phyloP scores from a whole-genome alignment of 2,113 vertebrate species.

The Apodemus speciosus region DNA sequence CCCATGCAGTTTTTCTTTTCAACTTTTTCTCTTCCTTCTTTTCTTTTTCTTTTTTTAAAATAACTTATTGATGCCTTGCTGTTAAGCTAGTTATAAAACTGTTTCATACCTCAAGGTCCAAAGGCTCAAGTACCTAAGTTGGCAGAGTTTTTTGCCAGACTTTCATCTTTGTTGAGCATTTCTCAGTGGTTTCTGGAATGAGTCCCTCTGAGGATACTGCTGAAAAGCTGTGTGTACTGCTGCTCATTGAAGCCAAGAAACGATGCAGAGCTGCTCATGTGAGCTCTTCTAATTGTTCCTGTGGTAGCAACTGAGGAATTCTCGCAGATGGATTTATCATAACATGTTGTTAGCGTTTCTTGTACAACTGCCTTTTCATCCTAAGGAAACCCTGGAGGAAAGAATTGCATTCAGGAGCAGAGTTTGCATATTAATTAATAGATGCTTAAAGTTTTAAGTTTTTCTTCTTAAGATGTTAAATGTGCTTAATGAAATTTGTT shows the following conservation, averaged over 20 bases:
- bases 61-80: not conserved
- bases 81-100: not conserved
- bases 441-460: constrained; percentile 51
- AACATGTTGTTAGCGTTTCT: constrained; percentile 75
- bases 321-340: constrained; percentile 76
- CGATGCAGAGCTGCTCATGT: constrained; percentile 62
- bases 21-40: too few relatives aligned
- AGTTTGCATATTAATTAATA: constrained; percentile 79
- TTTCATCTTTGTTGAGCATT: constrained; percentile 54
- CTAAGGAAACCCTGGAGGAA: constrained; percentile 79
- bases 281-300: constrained; percentile 77
- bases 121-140: constrained; percentile 18
- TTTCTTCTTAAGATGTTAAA: constrained; percentile 48
- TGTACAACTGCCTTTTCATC: constrained; percentile 78
- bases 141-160: constrained; percentile 45
- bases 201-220: constrained; percentile 33
- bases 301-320: constrained; percentile 74
- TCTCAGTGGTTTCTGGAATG: constrained; percentile 70
- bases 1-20: too few relatives aligned
- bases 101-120: not conserved
- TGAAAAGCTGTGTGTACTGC: constrained; percentile 47
- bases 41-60: not conserved
- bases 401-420: constrained; percentile 65
- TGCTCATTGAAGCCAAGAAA: constrained; percentile 63
- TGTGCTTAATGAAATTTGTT: constrained; percentile 10